Evolutionary conservation across 2,888 invertebrate species (phyloP).

Genomic region (Podotricha telesiphe): DNA sequence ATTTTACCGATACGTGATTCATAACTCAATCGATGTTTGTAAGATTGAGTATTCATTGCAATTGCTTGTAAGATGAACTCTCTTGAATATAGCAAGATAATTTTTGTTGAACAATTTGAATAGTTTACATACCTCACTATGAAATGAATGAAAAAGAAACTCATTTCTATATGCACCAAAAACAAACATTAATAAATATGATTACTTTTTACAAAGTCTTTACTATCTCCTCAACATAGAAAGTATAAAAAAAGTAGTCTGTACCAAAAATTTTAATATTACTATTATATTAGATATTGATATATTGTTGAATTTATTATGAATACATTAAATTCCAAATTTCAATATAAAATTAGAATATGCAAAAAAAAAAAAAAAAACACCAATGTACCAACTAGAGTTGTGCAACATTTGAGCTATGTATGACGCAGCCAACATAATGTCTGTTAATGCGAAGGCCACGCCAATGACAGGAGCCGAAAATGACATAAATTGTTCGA

Average conservation of each 20-base stretch:
- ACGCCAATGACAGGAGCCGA: constrained; percentile 67
- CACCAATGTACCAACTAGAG: neutral
- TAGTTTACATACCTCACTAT: too few species aligned
- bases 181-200: too few species aligned
- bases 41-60: constrained; percentile 23
- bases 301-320: too few species aligned
- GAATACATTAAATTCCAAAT: too few species aligned
- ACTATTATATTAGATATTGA: too few species aligned
- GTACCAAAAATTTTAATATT: too few species aligned
- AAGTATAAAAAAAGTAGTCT: too few species aligned
- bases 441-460: constrained; percentile 58
- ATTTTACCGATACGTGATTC: constrained; percentile 36
- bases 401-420: constrained; percentile 17
- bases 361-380: neutral
- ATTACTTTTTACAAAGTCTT: too few species aligned
- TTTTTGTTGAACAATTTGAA: neutral
- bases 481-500: constrained; percentile 67
- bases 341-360: neutral
- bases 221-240: too few species aligned
- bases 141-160: too few species aligned
- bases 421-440: constrained; percentile 38
- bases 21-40: constrained; percentile 30
- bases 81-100: neutral
- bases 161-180: too few species aligned
- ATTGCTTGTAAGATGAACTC: constrained; percentile 9